Conservation (phyloP, 2,888 invertebrate species). For the Ochlodes sylvanus region DNA sequence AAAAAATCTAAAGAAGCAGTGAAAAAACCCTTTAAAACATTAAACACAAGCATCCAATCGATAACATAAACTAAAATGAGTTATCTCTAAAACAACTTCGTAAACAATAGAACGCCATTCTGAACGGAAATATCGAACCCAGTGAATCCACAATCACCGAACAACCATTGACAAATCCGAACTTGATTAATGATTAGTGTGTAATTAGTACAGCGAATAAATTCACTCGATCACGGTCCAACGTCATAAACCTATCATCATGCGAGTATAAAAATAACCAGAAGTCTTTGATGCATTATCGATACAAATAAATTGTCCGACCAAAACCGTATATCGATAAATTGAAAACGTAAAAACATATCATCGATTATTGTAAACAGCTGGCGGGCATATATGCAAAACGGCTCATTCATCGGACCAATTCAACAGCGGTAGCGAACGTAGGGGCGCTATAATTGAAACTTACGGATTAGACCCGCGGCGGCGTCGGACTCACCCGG, state of each 20-base stretch:
- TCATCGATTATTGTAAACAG: conserved; percentile 83
- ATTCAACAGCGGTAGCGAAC: conserved; percentile 78
- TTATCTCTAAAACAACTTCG: no score
- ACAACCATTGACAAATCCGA: conserved; percentile 9
- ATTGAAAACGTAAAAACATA: conserved; percentile 83
- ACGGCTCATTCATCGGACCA: conserved; percentile 72
- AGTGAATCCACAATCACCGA: background rate
- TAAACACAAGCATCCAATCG: no score
- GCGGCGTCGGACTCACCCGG: conserved; percentile 15
- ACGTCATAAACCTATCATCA: conserved; percentile 66
- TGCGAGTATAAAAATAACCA: conserved; percentile 68
- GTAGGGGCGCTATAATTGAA: conserved; percentile 67
- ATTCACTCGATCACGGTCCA: conserved; percentile 42
- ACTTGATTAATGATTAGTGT: conserved; percentile 53
- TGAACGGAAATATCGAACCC: background rate
- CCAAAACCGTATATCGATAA: conserved; percentile 79
- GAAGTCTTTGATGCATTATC: conserved; percentile 76
- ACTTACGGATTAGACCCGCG: conserved; percentile 47
- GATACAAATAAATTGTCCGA: conserved; percentile 79
- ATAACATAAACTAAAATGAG: no score
- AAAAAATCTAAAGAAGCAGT: no score
- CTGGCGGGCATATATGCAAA: conserved; percentile 83
- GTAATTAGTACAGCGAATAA: conserved; percentile 56
- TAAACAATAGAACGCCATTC: no score
- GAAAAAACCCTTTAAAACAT: no score